These are phyloP conservation scores for Tipula helvola DNA, from an alignment of 2,888 invertebrate species.

Conservation along the genomic window DNA sequence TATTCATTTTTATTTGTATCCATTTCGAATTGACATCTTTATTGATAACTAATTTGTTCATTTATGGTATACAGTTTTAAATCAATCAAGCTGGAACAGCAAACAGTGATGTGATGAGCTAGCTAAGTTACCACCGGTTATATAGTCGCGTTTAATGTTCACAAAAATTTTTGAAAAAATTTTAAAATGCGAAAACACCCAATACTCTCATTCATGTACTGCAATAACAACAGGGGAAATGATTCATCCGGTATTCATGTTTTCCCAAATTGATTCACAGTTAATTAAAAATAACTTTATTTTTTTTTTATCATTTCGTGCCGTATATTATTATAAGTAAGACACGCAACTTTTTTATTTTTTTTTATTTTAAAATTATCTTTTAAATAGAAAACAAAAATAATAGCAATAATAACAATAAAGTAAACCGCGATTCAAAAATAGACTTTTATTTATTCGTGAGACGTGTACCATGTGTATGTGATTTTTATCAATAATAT, in stretches of 20 bases:
- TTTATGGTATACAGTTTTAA: neutral
- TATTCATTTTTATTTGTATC: neutral
- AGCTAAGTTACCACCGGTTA: no score
- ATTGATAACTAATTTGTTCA: neutral
- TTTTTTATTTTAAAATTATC: neutral
- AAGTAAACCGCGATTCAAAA: neutral
- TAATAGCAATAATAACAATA: neutral
- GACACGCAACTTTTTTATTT: neutral
- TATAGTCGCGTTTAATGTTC: no score
- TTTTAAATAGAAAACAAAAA: neutral
- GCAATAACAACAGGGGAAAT: neutral
- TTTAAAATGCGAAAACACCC: neutral
- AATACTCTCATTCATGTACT: neutral
- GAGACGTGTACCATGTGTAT: neutral
- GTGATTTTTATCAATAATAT: neutral
- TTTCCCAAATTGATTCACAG: neutral
- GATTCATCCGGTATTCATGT: neutral
- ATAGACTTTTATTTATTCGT: neutral
- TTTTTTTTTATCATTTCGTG: neutral
- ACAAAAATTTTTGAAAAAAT: no score
- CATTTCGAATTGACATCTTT: neutral
- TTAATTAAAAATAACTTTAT: neutral
- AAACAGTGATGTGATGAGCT: neutral
- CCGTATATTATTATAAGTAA: neutral
- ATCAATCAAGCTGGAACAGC: neutral